A percentile compares a stretch with the other conserved stretches of the same genome.
Conservation (phyloP, 2,888 invertebrate genomes). For the Pheosia tremula region DNA sequence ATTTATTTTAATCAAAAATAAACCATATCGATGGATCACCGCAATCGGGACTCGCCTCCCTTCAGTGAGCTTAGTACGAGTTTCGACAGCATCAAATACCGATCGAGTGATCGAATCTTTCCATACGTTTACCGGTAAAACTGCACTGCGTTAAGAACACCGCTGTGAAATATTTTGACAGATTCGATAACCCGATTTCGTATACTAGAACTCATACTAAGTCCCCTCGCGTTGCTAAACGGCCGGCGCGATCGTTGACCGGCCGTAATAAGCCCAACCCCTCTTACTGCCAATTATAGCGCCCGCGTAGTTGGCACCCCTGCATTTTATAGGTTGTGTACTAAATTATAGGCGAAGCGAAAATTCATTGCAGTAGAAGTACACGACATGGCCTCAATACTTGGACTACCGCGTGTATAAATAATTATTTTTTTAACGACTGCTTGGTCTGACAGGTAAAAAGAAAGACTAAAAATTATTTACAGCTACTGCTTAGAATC, state of each 20-base stretch:
- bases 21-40: constrained; percentile 31
- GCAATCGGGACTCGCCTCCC: constrained; percentile 38
- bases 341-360: constrained; percentile 24
- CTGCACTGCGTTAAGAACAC: no score
- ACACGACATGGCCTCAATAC: neutral
- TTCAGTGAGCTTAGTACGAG: constrained; percentile 23
- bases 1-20: constrained; percentile 38
- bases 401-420: no score
- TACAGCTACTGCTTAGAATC: no score
- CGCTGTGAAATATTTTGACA: no score
- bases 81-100: no score
- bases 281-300: constrained; percentile 59
- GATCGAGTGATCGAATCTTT: no score
- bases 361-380: neutral
- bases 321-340: constrained; percentile 49
- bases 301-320: constrained; percentile 62
- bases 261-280: constrained; percentile 49
- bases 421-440: no score
- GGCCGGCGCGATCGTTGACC: constrained; percentile 31
- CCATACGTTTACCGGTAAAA: no score
- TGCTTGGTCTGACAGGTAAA: no score
- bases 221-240: constrained; percentile 34
- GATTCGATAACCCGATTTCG: no score
- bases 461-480: no score
- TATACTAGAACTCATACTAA: no score